Evolutionary conservation across 2,113 vertebrate genomes (phyloP), one percentile per base, ranked within the genome.

Genomic region (Chloroceryle aenea): DNA sequence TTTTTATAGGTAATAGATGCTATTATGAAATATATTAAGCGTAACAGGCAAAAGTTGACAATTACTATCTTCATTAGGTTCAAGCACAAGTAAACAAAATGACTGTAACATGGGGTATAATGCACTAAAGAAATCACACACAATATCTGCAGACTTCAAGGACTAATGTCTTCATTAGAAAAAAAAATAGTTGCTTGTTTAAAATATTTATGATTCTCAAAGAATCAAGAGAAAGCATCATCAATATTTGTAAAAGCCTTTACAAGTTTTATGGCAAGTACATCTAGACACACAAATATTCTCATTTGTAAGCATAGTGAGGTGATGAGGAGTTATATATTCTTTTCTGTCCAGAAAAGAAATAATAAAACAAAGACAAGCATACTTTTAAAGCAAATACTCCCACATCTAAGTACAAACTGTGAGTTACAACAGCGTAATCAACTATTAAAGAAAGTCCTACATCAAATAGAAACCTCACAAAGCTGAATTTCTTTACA

Each of bases 351-450:
- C 26, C 47, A 34, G 68, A 27, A 64, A 61, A 87, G 59, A 45
- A 77, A 67, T 40, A 90, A 88, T 84, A 90, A 92, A 94, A 77
- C 64, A 67, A 74, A 80, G 29, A 59, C 36, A 92, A 84, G 21
- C 23, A 74, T 43, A 62, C 11, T 92, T 93, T 85, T 42, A 95
- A 88, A 85, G 32, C 40, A 74, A 77, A 67, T 86, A 94, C 80
- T 91, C 72, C 67, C n/a, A 59, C 18, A 83, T 29, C 79, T 43
- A 84, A 83, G 48, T 66, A 80, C 19, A 88, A 95, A 88, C 42
- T 32, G 9, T 63, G 85, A 95, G 74, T 71, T 94, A 94, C 64
- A 92, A 61, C 43, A 48, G 52, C 26, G 85, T 61, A 74, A 84
- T 64, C 72, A 93, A 48, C 52, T 63, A 48, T 36, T 68, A 75